These are phyloP conservation scores for Ennomos erosarius DNA, from an alignment of 2,888 invertebrate genomes.

Conservation along the genomic window DNA sequence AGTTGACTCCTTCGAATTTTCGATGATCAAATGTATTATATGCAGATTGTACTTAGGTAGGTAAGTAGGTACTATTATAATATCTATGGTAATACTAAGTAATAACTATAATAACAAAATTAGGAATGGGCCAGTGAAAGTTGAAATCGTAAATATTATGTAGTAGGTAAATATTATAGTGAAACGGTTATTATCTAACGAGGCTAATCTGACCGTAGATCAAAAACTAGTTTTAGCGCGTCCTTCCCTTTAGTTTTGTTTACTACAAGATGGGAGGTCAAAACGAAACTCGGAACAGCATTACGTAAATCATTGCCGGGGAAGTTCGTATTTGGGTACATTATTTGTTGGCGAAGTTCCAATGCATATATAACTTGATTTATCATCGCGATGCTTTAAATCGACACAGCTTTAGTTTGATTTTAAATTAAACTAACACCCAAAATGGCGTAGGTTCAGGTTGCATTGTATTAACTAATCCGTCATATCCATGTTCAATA, in stretches of 20 bases:
- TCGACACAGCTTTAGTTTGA: neutral
- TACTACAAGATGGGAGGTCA: slow-evolving; percentile 37
- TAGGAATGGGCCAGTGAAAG: slow-evolving; percentile 55
- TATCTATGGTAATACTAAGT: too few relatives aligned
- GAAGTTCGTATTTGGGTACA: slow-evolving; percentile 48
- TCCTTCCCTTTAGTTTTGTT: slow-evolving; percentile 25
- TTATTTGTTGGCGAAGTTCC: slow-evolving; percentile 47
- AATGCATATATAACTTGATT: slow-evolving; percentile 38
- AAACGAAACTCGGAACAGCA: slow-evolving; percentile 7
- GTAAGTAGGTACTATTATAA: too few relatives aligned
- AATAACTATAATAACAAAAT: slow-evolving; percentile 24
- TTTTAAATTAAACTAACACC: neutral
- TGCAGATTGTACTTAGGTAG: too few relatives aligned
- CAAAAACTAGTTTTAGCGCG: slow-evolving; percentile 32
- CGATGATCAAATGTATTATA: slow-evolving; percentile 42
- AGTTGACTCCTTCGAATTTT: slow-evolving; percentile 45
- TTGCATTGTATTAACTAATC: too few relatives aligned
- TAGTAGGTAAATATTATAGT: slow-evolving; percentile 32
- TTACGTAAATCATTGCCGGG: slow-evolving; percentile 44
- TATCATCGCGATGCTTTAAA: slow-evolving; percentile 31
- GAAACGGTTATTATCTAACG: slow-evolving; percentile 21
- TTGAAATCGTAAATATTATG: slow-evolving; percentile 35
- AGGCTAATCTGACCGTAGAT: slow-evolving; percentile 19
- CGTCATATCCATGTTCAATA: too few relatives aligned
- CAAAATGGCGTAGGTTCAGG: too few relatives aligned